Evolutionary conservation across 2,113 vertebrate species (phyloP).

Genomic region (Fulica atra): DNA sequence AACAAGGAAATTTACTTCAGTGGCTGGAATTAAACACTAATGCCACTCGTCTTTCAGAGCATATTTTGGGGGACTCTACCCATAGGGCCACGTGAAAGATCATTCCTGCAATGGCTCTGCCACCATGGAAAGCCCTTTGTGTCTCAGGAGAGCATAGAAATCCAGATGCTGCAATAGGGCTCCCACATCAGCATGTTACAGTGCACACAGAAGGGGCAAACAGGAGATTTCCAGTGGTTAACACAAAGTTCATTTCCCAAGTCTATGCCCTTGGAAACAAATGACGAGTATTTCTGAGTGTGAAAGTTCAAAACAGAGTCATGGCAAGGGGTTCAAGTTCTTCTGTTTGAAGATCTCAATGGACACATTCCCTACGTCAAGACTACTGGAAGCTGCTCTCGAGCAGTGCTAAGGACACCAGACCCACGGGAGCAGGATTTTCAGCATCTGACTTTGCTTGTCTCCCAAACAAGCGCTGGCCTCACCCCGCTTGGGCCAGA

Average conservation of each 20-base stretch:
- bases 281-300: neutral
- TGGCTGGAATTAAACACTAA: neutral
- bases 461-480: neutral
- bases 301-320: neutral
- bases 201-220: neutral
- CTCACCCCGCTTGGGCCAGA: neutral
- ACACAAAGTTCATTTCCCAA: neutral
- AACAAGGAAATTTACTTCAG: neutral
- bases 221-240: neutral
- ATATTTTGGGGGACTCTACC: neutral
- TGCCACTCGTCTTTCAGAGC: neutral
- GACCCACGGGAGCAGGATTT: neutral
- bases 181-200: fast-evolving
- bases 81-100: neutral
- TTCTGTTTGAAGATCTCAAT: neutral
- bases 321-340: neutral
- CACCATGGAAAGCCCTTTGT: fast-evolving
- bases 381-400: neutral
- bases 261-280: neutral
- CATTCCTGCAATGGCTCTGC: neutral
- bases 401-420: neutral
- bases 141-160: neutral
- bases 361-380: neutral
- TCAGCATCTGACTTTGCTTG: neutral
- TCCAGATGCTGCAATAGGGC: neutral